These are phyloP conservation scores for Pelecanoides urinatrix DNA, from an alignment of 2,113 vertebrate species.

Conservation along the genomic window DNA sequence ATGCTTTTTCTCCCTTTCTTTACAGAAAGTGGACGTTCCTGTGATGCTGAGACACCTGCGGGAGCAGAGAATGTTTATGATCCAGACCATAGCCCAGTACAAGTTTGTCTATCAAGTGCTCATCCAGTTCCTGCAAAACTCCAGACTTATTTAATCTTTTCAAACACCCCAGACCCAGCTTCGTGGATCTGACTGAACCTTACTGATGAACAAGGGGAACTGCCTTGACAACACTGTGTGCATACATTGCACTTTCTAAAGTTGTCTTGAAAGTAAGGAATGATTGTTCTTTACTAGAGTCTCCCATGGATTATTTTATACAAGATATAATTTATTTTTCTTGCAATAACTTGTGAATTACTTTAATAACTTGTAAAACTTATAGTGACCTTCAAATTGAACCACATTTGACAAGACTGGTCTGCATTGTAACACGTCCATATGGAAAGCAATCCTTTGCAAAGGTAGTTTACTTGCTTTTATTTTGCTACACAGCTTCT, in stretches of 20 bases:
- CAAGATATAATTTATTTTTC: constrained; percentile 80
- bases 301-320: constrained; percentile 72
- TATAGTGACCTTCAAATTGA: constrained; percentile 30
- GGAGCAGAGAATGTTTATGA: constrained; percentile 94
- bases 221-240: not conserved
- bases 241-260: constrained; percentile 19
- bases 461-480: not conserved
- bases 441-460: constrained; percentile 15
- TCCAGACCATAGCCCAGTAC: constrained; percentile 94
- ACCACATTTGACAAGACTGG: constrained; percentile 63
- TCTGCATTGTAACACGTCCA: constrained; percentile 57
- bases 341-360: constrained; percentile 68
- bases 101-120: constrained; percentile 95
- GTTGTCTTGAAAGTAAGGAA: constrained; percentile 38
- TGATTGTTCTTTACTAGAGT: constrained; percentile 9
- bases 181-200: constrained; percentile 18
- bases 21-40: constrained; percentile 89
- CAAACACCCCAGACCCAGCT: not conserved
- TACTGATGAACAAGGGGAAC: constrained; percentile 8
- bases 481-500: not conserved
- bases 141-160: constrained; percentile 86
- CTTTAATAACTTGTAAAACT: constrained; percentile 50
- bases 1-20: not conserved
- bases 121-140: constrained; percentile 93
- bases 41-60: constrained; percentile 87